phyloP scores from a whole-genome alignment of 1,140 invertebrate species.

The Drosophila trapezifrons region DNA sequence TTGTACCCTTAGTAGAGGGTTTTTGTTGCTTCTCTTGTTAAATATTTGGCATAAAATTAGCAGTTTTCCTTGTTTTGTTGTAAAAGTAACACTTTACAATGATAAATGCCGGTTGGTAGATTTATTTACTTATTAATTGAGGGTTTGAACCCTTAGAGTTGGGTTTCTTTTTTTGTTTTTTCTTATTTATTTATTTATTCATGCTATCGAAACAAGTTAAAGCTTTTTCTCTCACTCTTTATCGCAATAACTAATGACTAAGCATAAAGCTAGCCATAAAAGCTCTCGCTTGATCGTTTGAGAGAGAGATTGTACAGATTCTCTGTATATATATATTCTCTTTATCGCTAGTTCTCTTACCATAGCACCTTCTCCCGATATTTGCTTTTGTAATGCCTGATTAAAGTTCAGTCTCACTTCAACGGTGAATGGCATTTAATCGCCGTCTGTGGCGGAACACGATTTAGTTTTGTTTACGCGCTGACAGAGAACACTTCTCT shows the following conservation, averaged over 20 bases:
- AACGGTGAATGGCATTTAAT: slow-evolving; percentile 47
- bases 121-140: background rate
- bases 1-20: background rate
- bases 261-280: background rate
- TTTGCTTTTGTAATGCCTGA: slow-evolving; percentile 35
- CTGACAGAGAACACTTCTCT: slow-evolving; percentile 26
- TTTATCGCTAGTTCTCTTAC: slow-evolving; percentile 13
- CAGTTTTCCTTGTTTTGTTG: background rate
- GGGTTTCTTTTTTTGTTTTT: background rate
- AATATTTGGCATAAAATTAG: slow-evolving; percentile 1
- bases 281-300: slow-evolving; percentile 13
- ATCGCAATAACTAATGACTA: slow-evolving; percentile 7
- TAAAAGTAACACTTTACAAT: background rate
- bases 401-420: slow-evolving; percentile 50
- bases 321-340: slow-evolving; percentile 5
- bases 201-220: background rate
- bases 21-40: background rate
- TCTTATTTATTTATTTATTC: slow-evolving; percentile 17
- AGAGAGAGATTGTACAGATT: too few relatives aligned
- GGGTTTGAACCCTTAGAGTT: slow-evolving; percentile 5
- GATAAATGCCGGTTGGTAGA: background rate
- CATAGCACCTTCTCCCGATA: slow-evolving; percentile 1
- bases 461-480: slow-evolving; percentile 57
- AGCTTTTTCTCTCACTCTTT: slow-evolving; percentile 5
- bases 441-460: slow-evolving; percentile 17